Conservation (phyloP, 2,888 invertebrate genomes). For the Cosmopolites sordidus region DNA sequence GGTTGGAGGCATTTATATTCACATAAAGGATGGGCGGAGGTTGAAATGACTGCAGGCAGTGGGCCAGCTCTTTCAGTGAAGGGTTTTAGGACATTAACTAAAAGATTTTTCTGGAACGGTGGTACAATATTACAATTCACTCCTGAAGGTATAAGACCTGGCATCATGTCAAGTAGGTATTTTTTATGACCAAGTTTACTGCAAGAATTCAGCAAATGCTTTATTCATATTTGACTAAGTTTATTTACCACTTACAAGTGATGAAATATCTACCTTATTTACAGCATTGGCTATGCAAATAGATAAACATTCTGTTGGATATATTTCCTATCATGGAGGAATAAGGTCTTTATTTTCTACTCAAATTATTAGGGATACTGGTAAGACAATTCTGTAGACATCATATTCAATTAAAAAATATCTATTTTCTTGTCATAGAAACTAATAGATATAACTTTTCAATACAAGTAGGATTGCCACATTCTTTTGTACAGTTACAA, state of each 20-base stretch:
- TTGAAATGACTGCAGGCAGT: conserved; percentile 77
- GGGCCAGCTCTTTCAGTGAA: conserved; percentile 76
- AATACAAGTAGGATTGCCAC: conserved; percentile 77
- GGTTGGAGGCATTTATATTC: conserved; percentile 74
- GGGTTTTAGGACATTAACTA: conserved; percentile 70
- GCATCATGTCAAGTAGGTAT: conserved; percentile 68
- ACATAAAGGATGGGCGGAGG: conserved; percentile 83
- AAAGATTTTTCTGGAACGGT: conserved; percentile 71
- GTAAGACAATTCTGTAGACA: conserved; percentile 42
- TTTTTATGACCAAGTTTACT: too few species aligned
- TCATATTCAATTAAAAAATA: conserved; percentile 40
- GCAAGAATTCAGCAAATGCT: too few species aligned
- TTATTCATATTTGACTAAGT: too few species aligned
- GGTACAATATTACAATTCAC: conserved; percentile 73
- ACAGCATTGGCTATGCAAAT: conserved; percentile 78
- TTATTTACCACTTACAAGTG: neutral
- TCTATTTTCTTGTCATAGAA: conserved; percentile 40
- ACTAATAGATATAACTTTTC: conserved; percentile 57
- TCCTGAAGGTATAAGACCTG: conserved; percentile 70
- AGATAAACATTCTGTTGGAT: conserved; percentile 83
- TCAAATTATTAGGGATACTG: conserved; percentile 72
- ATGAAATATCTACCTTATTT: conserved; percentile 30
- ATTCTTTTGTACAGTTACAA: conserved; percentile 70
- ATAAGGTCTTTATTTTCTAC: conserved; percentile 74
- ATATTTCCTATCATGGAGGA: conserved; percentile 76